Conservation (phyloP, 2,797 vertebrate species). For the Gymnopithys bicolor region DNA sequence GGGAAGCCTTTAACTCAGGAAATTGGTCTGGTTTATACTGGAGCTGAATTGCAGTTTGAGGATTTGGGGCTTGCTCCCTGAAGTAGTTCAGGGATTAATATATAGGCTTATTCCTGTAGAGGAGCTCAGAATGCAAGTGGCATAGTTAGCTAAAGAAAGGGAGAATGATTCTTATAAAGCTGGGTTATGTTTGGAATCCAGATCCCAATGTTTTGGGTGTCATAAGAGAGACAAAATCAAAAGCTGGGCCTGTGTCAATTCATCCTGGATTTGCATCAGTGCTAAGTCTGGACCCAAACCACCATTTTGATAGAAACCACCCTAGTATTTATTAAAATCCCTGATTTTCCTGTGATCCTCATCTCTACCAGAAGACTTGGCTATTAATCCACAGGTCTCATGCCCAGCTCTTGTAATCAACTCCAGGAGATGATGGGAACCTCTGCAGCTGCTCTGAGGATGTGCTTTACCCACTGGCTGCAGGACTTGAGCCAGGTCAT, state of each 20-base stretch:
- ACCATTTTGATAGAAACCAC: not conserved
- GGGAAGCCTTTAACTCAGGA: not conserved
- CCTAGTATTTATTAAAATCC: not conserved
- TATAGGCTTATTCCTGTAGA: not conserved
- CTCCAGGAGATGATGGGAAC: not conserved
- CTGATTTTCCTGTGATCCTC: not conserved
- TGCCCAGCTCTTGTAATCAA: not conserved
- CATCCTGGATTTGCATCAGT: not conserved
- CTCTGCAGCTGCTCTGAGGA: not conserved
- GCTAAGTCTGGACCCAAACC: not conserved
- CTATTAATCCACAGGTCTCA: not conserved
- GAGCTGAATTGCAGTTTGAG: not conserved
- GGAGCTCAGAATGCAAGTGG: not conserved
- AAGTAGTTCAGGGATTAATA: not conserved
- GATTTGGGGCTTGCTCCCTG: not conserved
- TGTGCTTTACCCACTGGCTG: not conserved
- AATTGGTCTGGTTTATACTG: not conserved
- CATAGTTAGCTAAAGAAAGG: not conserved
- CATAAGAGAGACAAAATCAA: not conserved
- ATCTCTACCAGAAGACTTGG: not conserved
- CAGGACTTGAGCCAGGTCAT: not conserved
- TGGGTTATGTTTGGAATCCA: not conserved
- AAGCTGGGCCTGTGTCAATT: not conserved
- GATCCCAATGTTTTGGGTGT: not conserved
- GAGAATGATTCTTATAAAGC: not conserved